Base-by-base conservation (phyloP, 2,113 vertebrate genomes). In the Laticauda laticaudata region DNA sequence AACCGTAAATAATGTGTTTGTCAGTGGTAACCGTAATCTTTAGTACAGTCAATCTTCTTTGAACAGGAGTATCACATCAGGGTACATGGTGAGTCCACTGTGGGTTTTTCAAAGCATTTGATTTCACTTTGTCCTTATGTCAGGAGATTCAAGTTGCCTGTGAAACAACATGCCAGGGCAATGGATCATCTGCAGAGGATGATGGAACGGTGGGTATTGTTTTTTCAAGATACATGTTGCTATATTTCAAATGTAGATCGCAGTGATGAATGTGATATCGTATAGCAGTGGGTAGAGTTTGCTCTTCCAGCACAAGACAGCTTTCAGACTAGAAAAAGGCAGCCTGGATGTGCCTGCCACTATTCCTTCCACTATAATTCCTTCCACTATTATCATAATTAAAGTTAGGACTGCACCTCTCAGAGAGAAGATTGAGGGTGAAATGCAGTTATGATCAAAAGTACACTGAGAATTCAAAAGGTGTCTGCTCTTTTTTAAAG, bases 1-100 rank as follows among this genome's bases (percentile, higher is more conserved):
- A 95, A 93, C 96, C 96, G 95, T 97, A 97, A 97, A 97, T 97
- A 97, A 98, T 87, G 94, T 93, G 91, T 96, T 97, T 97, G 96
- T 97, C 95, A 51, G 48, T 51, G 95, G 96, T 97, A 97, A 97
- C 94, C 93, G 90, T 94, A 97, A 93, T 94, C 97, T 81, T 81
- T 96, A 64, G 93, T 97, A 97, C 96, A 95, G 96, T 96, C 96
- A 95, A 87, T 55, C 69, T 96, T 95, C 96, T 97, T 97, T 97
- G 97, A 97, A 97, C 93, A 95, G 10, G 26, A 96, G 95, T 96
- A 97, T 97, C 97, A 93, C 92, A 61, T 97, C 96, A 96, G 96
- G 94, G 95, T 94, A 95, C 91, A 93, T 61, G 95, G 95, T 94
- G 95, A 97, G 93, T 95, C 92, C 87, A 94, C 90, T 91, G 95